Evolutionary conservation across 2,113 vertebrate genomes (phyloP).

Genomic region (Nymphicus hollandicus): DNA sequence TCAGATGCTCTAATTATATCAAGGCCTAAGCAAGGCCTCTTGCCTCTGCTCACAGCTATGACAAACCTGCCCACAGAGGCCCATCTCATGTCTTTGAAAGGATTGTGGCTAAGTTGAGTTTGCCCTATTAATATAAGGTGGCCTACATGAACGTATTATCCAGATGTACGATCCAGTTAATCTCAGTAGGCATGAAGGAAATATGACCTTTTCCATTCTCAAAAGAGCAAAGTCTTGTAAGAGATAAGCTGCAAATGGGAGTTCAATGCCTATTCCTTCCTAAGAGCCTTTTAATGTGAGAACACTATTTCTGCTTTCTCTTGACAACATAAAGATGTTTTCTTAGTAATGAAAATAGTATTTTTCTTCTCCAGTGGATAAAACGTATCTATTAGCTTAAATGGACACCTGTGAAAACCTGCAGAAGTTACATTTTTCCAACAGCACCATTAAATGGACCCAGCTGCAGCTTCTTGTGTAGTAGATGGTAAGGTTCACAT

Average conservation of each 20-base stretch:
- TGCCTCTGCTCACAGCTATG: no score
- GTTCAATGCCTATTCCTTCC: background rate
- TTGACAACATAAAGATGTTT: slow-evolving; percentile 1
- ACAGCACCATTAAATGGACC: background rate
- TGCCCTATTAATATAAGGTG: background rate
- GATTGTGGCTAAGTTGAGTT: background rate
- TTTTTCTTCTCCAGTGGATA: slow-evolving; percentile 8
- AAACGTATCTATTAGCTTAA: background rate
- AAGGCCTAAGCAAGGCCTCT: no score
- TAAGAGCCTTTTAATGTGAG: background rate
- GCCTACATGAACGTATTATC: background rate
- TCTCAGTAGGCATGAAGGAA: background rate
- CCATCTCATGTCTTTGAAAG: background rate
- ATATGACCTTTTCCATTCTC: background rate
- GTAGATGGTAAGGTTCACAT: background rate
- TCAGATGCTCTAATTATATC: no score
- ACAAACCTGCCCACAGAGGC: no score
- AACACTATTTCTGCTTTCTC: background rate
- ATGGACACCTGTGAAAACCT: background rate
- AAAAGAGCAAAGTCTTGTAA: background rate
- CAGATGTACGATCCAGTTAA: background rate
- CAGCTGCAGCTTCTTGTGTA: background rate
- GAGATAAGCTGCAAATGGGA: background rate
- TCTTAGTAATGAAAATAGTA: slow-evolving; percentile 19
- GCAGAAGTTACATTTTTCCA: background rate